phyloP scores from a whole-genome alignment of 2,888 invertebrate species.

The Podotricha telesiphe region DNA sequence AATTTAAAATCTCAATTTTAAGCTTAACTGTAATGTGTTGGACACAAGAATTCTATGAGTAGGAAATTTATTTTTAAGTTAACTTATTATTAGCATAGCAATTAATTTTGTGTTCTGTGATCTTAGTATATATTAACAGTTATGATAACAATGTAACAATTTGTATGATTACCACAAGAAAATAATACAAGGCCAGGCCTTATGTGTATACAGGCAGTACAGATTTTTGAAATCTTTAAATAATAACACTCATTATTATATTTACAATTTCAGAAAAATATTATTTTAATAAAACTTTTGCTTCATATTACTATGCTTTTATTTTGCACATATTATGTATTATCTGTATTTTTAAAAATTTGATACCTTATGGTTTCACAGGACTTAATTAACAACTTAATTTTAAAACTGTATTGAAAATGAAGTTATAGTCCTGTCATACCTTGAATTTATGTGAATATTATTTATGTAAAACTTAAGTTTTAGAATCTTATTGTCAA shows the following conservation, averaged over 20 bases:
- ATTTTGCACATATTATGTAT: not conserved
- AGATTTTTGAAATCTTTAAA: slow-evolving; percentile 15
- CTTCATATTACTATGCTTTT: slow-evolving; percentile 3
- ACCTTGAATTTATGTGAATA: too few relatives aligned
- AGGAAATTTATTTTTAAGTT: slow-evolving; percentile 27
- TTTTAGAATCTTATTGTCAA: too few relatives aligned
- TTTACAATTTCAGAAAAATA: not conserved
- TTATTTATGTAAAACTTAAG: too few relatives aligned
- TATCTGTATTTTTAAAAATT: not conserved
- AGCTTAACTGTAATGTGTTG: slow-evolving; percentile 8
- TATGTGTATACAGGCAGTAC: not conserved
- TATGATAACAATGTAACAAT: slow-evolving; percentile 18
- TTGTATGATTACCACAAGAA: not conserved
- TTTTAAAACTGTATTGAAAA: too few relatives aligned
- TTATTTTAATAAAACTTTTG: slow-evolving; percentile 13
- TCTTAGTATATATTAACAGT: slow-evolving; percentile 41
- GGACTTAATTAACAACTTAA: too few relatives aligned
- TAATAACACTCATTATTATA: not conserved
- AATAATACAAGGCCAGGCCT: not conserved
- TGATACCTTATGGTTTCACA: too few relatives aligned
- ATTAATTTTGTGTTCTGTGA: slow-evolving; percentile 49
- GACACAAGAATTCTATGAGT: slow-evolving; percentile 28
- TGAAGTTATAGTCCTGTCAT: too few relatives aligned
- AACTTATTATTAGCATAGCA: slow-evolving; percentile 42
- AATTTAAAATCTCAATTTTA: slow-evolving; percentile 40